These are phyloP conservation scores for Chymomyza fuscimana DNA, from an alignment of 2,888 invertebrate genomes.

Conservation along the genomic window DNA sequence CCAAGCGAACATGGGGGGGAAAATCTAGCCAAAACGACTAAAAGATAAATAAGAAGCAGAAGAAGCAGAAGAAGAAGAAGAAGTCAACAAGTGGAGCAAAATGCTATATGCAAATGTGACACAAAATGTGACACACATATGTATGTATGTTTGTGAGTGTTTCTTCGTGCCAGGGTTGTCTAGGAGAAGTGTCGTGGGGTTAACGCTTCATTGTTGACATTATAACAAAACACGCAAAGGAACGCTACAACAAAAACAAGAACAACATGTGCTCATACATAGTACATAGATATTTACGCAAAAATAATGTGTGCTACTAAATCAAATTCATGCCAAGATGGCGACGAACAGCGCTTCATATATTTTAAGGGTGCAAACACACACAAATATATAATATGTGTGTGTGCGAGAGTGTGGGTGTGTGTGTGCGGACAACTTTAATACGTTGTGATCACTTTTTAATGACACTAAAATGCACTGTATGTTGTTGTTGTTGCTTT, in stretches of 20 bases:
- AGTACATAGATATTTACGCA: constrained; percentile 22
- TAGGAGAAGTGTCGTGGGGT: constrained; percentile 36
- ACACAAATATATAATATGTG: constrained; percentile 51
- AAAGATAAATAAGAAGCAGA: not conserved
- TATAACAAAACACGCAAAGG: constrained; percentile 50
- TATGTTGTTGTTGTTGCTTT: constrained; percentile 31
- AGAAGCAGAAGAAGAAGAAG: constrained; percentile 28
- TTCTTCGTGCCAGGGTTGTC: too few species aligned
- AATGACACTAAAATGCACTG: constrained; percentile 71
- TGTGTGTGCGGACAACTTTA: constrained; percentile 55
- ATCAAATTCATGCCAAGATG: constrained; percentile 60
- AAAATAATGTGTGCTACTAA: constrained; percentile 59
- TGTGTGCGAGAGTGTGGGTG: not conserved
- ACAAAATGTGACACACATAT: constrained; percentile 31
- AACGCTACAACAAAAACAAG: not conserved
- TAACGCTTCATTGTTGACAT: constrained; percentile 66
- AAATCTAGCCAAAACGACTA: not conserved
- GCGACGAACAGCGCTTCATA: constrained; percentile 22
- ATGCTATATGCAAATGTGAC: constrained; percentile 64
- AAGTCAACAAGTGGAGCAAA: constrained; percentile 65
- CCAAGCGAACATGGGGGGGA: constrained; percentile 25
- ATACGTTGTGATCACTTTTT: constrained; percentile 75
- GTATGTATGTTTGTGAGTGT: not conserved
- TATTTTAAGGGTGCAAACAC: constrained; percentile 1
- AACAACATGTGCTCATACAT: not conserved